Percentiles rank a stretch among this genome's conserved stretches.
phyloP scores from a whole-genome alignment of 2,888 invertebrate species.

The Seladonia tumulorum region DNA sequence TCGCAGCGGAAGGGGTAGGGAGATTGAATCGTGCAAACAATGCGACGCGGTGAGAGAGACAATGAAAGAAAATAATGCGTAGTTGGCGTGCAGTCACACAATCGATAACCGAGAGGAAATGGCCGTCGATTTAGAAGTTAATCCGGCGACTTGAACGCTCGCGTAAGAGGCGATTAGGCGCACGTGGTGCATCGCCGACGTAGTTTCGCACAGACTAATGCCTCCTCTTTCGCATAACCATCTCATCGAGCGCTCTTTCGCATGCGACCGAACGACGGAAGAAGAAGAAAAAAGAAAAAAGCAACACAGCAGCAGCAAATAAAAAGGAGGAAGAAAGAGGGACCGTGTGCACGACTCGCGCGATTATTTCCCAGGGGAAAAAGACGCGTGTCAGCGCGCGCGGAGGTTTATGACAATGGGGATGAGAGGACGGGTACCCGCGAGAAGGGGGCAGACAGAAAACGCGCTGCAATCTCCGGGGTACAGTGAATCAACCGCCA shows the following conservation, averaged over 20 bases:
- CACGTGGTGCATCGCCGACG: neutral
- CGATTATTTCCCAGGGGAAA: conserved; percentile 8
- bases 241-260: neutral
- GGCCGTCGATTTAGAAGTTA: conserved; percentile 2
- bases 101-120: neutral
- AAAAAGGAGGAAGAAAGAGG: neutral
- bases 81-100: neutral
- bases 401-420: conserved; percentile 28
- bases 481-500: conserved; percentile 59
- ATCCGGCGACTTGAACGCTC: conserved; percentile 3
- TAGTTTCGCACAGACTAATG: conserved; percentile 5
- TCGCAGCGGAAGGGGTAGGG: no score
- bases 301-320: neutral
- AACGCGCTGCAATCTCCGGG: conserved; percentile 24
- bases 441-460: conserved; percentile 1
- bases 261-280: neutral
- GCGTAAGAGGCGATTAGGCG: neutral
- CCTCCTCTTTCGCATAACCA: neutral
- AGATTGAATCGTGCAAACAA: neutral
- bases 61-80: neutral
- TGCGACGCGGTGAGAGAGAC: neutral
- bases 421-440: neutral
- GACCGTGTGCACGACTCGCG: neutral
- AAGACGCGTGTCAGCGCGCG: conserved; percentile 23
- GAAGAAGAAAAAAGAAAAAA: neutral